A percentile compares a stretch with the other conserved stretches of the same genome.
These are phyloP conservation scores for Phainopepla nitens DNA, from an alignment of 2,113 vertebrate species.

Conservation along the genomic window DNA sequence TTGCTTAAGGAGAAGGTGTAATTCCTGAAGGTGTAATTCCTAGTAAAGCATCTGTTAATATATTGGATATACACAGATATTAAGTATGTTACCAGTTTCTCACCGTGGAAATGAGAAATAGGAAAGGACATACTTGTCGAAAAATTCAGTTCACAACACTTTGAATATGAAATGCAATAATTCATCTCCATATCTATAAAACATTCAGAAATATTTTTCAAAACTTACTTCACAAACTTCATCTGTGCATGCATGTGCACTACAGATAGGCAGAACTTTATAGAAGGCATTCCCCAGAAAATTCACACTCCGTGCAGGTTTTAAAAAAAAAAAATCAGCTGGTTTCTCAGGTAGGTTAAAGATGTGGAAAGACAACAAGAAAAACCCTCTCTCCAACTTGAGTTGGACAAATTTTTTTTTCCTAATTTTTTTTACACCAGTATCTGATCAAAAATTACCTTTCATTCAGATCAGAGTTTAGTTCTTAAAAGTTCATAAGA, in stretches of 20 bases:
- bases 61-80: background rate
- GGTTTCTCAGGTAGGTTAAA: background rate
- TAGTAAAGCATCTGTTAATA: conserved; percentile 16
- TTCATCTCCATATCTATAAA: background rate
- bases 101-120: background rate
- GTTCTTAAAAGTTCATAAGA: background rate
- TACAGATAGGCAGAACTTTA: background rate
- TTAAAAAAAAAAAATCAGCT: background rate
- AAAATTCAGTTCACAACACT: background rate
- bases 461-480: background rate
- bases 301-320: background rate
- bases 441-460: background rate
- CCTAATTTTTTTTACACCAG: background rate
- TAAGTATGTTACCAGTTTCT: background rate
- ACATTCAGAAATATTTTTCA: background rate
- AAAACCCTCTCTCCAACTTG: background rate
- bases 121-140: background rate
- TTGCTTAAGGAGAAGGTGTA: background rate
- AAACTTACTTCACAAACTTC: background rate
- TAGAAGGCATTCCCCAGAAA: background rate
- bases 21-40: background rate
- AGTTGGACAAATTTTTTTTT: background rate
- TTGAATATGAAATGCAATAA: background rate
- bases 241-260: too few species aligned
- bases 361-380: background rate